Evolutionary conservation across 2,888 invertebrate genomes (phyloP).

Genomic region (Pecten maximus): DNA sequence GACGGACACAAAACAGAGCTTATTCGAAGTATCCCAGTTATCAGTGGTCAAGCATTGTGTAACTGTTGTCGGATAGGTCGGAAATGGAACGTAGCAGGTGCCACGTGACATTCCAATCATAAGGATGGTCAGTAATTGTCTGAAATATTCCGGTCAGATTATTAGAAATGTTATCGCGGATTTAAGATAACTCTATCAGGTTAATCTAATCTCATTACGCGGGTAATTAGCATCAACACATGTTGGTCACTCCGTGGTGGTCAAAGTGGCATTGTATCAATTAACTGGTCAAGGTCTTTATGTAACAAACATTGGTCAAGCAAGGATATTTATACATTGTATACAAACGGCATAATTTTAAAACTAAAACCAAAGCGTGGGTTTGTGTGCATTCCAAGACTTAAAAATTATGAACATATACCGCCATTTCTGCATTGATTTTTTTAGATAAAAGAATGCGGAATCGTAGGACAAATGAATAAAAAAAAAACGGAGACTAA

Average conservation of each 20-base stretch:
- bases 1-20: slow-evolving; percentile 20
- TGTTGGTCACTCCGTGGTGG: neutral
- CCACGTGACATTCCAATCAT: neutral
- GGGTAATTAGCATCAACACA: neutral
- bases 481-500: too few relatives aligned
- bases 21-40: neutral
- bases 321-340: too few relatives aligned
- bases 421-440: too few relatives aligned
- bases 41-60: neutral
- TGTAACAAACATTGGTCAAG: too few relatives aligned
- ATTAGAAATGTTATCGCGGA: neutral
- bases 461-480: too few relatives aligned
- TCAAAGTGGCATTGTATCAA: neutral
- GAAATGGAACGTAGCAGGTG: neutral
- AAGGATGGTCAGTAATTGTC: neutral
- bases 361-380: too few relatives aligned
- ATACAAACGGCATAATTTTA: too few relatives aligned
- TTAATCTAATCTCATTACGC: neutral
- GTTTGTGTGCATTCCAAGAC: too few relatives aligned
- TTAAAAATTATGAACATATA: too few relatives aligned
- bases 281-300: neutral
- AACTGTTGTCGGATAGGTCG: neutral
- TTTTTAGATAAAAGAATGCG: too few relatives aligned
- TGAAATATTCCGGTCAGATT: neutral
- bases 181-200: neutral